Evolutionary conservation across 2,113 vertebrate species (phyloP), one percentile per base, ranked within the genome.

Genomic region (Phalacrocorax brasilianus): DNA sequence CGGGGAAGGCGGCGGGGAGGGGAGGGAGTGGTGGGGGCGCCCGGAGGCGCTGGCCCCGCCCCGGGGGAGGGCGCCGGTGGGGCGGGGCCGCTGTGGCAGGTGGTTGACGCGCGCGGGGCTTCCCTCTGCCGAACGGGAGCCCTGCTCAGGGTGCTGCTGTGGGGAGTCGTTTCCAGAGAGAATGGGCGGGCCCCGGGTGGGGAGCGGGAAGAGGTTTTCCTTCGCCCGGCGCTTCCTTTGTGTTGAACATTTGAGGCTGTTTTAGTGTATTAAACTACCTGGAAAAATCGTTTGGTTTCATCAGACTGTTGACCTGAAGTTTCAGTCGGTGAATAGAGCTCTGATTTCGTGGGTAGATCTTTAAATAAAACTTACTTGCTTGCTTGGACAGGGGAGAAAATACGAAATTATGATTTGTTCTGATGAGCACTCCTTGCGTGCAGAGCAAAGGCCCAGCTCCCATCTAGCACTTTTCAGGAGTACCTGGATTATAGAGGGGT

Each of bases 381-480:
- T 55, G 23, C 27, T 14, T 3, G 79, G 63, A 33, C 21, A 14
- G 62, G 32, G 28, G 38, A 20, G 24, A 14, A 33, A 35, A 55
- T 11, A 16, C 0, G 22, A 50, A 38, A 2, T 22, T 2, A 18
- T 35, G 6, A 3, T 65, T 5, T 3, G 26, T 21, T 16, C 6
- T 6, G 22, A 3, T 33, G 61, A 27, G 2, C 6, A 12, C 10
- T 20, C 11, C 11, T 1, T 15, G 75, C 8, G 42, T 13, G 15
- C 14, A 65, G 14, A 17, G 26, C 27, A 1, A 20, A 24, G 35
- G 33, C 4, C 9, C 10, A 1, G 38, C 50, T 61, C 20, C 23
- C n/a, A 0, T 26, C 11, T 12, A 5, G 38, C 2, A 4, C 20
- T 63, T 14, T 9, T 38, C 30, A 0, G 52, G 58, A 10, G 0